Base-by-base conservation (phyloP, 1,140 invertebrate species). In the Myzus persicae region DNA sequence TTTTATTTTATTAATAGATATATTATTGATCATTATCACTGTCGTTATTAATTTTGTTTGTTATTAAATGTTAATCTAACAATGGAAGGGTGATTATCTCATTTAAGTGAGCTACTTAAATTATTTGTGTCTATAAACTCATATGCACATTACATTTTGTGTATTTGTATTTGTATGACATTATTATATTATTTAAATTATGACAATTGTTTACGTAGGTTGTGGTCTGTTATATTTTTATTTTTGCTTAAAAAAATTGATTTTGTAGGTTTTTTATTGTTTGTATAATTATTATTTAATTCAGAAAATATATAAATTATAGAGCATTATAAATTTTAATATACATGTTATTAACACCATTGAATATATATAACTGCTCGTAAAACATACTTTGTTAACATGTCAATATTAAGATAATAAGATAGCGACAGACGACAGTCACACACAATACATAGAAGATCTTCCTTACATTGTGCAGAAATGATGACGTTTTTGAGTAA, bases 171-270 rank as follows among this genome's bases (percentile, higher is more conserved):
- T 90, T 31, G 26, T 67, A n/a, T 67, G 31, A n/a, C 31, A 22
- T 44, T 87, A 38, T 90, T 90, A 90, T 31, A 38, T 40, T 90
- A 67, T 90, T 90, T 40, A 90, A 26, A 18, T 40, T 4, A 54
- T 90, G 14, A 67, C 31, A 67, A 67, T 90, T 90, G 54, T 54
- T 20, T 59, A 59, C 4, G 88, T 90, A 90, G 89, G 89, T 90
- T 90, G 89, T 90, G 89, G 89, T 42, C 24, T 89, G 31, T 90
- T 90, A 90, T 90, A 90, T 90, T 90, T 90, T 90, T 59, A 44
- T 90, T 67, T n/a, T 67, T 90, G 38, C 38, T 90, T 90, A 67
- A 59, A 59, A 90, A 24, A 31, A 40, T 90, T 90, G 54, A 88
- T 54, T 42, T 90, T 42, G 59, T 89, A 89, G 54, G 38, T 90